Evolutionary conservation across 1,140 invertebrate species (phyloP).

Genomic region (Danaus melanippus): DNA sequence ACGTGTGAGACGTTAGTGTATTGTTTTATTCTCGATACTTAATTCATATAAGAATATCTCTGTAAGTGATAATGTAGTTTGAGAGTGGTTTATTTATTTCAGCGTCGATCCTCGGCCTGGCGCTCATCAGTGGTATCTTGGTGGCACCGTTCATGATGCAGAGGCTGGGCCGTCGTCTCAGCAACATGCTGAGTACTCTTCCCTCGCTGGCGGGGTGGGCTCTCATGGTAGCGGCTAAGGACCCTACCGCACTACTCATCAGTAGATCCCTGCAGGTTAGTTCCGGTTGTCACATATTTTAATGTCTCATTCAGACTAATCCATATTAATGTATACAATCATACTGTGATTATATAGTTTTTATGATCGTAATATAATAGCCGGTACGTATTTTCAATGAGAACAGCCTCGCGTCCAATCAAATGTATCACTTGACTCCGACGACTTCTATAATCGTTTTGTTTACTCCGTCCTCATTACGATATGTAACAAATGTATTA

Average conservation of each 20-base stretch:
- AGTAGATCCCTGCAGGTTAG: slow-evolving; percentile 49
- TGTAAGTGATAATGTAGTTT: background rate
- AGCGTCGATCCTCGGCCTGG: slow-evolving; percentile 58
- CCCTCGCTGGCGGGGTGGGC: slow-evolving; percentile 53
- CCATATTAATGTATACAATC: background rate
- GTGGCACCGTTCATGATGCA: slow-evolving; percentile 50
- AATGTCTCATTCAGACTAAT: background rate
- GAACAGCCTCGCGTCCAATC: background rate
- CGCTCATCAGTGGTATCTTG: slow-evolving; percentile 51
- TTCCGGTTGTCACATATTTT: background rate
- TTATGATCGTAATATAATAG: background rate
- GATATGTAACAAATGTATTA: too few species aligned
- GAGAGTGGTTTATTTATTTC: slow-evolving; percentile 22
- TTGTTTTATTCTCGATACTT: too few species aligned
- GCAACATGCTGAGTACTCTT: slow-evolving; percentile 56
- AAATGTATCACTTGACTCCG: too few species aligned
- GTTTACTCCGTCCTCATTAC: too few species aligned
- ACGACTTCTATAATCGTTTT: too few species aligned
- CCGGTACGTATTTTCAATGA: background rate
- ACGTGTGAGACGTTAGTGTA: too few species aligned
- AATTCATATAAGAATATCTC: too few species aligned
- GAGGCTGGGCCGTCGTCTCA: slow-evolving; percentile 41
- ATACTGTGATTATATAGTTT: background rate
- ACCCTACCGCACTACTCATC: slow-evolving; percentile 35
- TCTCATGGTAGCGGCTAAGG: slow-evolving; percentile 40